These are phyloP conservation scores for Pissodes strobi DNA, from an alignment of 1,140 invertebrate species.

Conservation along the genomic window DNA sequence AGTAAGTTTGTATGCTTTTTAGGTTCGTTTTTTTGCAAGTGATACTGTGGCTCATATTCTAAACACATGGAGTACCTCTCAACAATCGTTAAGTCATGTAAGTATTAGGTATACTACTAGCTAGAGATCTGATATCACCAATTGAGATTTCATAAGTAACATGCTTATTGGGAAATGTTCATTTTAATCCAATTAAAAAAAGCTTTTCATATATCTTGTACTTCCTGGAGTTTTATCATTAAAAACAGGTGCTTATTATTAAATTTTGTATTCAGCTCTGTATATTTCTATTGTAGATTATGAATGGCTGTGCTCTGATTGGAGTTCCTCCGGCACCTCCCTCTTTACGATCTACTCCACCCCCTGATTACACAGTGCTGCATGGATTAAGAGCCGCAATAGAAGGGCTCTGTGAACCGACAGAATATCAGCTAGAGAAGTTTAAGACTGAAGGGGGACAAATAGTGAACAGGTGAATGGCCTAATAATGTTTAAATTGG, in stretches of 20 bases:
- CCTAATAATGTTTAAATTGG: too few species aligned
- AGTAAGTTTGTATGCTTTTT: too few species aligned
- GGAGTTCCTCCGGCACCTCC: constrained; percentile 63
- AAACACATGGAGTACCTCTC: constrained; percentile 77
- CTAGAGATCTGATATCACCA: too few species aligned
- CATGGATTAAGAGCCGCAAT: constrained; percentile 87
- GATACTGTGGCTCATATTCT: constrained; percentile 78
- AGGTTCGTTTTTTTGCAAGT: constrained; percentile 83
- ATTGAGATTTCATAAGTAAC: too few species aligned
- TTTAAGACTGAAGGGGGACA: constrained; percentile 33
- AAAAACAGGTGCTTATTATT: too few species aligned
- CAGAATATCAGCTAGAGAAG: constrained; percentile 66
- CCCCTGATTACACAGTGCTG: constrained; percentile 73
- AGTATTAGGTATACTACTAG: constrained; percentile 42
- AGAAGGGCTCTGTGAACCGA: constrained; percentile 81
- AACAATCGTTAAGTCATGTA: constrained; percentile 85
- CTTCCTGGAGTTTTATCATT: neutral
- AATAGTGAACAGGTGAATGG: constrained; percentile 35
- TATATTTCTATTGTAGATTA: constrained; percentile 58
- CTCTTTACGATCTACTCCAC: constrained; percentile 53
- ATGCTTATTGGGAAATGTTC: too few species aligned
- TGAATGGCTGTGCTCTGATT: constrained; percentile 73
- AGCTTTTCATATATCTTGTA: neutral
- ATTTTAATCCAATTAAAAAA: neutral
- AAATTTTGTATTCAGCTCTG: too few species aligned